phyloP scores from a whole-genome alignment of 2,113 vertebrate genomes.

The Balaeniceps rex region DNA sequence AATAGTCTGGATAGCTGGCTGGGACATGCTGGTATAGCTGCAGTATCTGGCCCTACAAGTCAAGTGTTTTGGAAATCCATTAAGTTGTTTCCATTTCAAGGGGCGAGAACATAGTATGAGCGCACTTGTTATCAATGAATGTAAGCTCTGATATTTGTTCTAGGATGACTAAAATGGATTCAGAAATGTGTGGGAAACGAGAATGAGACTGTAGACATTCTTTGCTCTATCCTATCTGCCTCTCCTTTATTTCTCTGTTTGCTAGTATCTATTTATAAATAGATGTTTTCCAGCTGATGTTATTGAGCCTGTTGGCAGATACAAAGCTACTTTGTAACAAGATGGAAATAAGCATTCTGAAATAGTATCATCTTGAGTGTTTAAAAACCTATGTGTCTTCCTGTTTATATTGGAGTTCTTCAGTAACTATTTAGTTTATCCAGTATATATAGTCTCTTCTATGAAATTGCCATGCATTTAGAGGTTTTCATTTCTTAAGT shows the following conservation, averaged over 20 bases:
- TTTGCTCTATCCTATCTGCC: background rate
- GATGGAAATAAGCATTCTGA: background rate
- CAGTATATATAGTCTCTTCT: background rate
- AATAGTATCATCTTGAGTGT: accelerated
- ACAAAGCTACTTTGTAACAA: background rate
- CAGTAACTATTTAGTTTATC: background rate
- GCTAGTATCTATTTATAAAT: background rate
- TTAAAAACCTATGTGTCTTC: background rate
- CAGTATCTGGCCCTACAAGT: no score
- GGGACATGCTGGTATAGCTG: accelerated
- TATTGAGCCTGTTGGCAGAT: background rate
- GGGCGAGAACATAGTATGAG: background rate
- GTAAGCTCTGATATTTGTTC: background rate
- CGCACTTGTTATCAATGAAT: background rate
- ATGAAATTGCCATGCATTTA: background rate
- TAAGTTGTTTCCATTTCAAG: background rate
- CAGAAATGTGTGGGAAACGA: background rate
- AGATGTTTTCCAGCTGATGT: background rate
- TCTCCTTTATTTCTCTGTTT: background rate
- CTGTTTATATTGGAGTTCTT: background rate
- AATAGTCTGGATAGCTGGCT: background rate
- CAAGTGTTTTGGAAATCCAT: background rate
- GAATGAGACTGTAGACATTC: background rate
- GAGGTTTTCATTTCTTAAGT: background rate
- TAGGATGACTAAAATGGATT: background rate